Evolutionary conservation across 2,888 invertebrate species (phyloP).

Genomic region (Chloromyia formosa): DNA sequence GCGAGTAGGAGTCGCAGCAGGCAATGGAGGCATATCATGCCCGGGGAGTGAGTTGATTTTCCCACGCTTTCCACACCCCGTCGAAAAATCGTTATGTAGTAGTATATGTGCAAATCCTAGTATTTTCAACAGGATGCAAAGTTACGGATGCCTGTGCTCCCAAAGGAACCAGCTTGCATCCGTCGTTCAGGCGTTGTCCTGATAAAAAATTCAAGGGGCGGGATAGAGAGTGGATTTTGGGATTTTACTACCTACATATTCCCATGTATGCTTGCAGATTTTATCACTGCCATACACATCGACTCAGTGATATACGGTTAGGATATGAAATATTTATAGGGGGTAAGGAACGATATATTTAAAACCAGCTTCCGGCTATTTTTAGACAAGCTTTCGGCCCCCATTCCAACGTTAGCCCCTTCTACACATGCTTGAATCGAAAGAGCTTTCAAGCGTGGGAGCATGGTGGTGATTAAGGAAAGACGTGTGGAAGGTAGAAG

Average conservation of each 20-base stretch:
- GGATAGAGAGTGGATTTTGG: background rate
- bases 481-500: background rate
- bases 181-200: background rate
- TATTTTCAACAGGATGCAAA: conserved; percentile 4
- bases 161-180: background rate
- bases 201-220: too few relatives aligned
- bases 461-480: background rate
- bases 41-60: background rate
- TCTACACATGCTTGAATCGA: conserved; percentile 1
- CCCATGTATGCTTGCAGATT: background rate
- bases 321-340: conserved; percentile 3
- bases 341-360: conserved; percentile 17
- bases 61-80: conserved; percentile 2
- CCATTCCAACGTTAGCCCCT: background rate
- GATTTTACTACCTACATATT: too few relatives aligned
- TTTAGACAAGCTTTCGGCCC: conserved; percentile 29
- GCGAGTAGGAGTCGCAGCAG: too few relatives aligned
- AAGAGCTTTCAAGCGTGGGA: background rate
- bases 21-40: too few relatives aligned
- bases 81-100: background rate
- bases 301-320: background rate
- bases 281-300: background rate
- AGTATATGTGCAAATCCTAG: background rate
- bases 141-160: background rate
- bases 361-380: conserved; percentile 14